Conservation (phyloP, 2,113 vertebrate species). For the Mesocricetus auratus region DNA sequence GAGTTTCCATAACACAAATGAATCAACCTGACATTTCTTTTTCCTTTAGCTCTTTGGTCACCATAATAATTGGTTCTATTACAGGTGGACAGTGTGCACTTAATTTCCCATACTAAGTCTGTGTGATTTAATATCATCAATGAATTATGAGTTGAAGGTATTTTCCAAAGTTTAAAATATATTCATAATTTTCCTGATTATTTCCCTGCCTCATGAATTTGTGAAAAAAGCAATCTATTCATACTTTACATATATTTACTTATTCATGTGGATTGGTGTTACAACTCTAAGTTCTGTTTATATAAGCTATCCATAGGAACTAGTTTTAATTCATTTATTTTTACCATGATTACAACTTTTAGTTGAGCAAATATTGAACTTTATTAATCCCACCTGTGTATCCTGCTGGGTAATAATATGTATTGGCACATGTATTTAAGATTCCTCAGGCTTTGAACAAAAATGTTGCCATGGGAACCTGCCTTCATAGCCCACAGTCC, state of each 20-base stretch:
- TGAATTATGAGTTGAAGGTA: conserved; percentile 52
- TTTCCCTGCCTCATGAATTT: conserved; percentile 31
- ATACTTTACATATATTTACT: conserved; percentile 55
- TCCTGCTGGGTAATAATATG: conserved; percentile 74
- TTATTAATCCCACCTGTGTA: conserved; percentile 76
- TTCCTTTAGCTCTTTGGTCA: conserved; percentile 63
- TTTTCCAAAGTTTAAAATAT: conserved; percentile 42
- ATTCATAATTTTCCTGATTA: conserved; percentile 23
- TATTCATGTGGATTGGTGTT: conserved; percentile 61
- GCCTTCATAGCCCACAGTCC: conserved; percentile 81
- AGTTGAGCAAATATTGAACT: conserved; percentile 78
- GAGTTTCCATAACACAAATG: conserved; percentile 51
- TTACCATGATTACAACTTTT: conserved; percentile 72
- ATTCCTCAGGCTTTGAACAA: conserved; percentile 80
- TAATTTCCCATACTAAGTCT: conserved; percentile 61
- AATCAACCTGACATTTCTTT: conserved; percentile 64
- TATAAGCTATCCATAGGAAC: conserved; percentile 73
- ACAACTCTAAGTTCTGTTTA: conserved; percentile 68
- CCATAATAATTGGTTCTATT: conserved; percentile 66
- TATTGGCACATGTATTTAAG: conserved; percentile 77
- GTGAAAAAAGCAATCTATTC: conserved; percentile 55
- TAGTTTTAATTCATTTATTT: conserved; percentile 75
- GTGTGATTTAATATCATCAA: conserved; percentile 52
- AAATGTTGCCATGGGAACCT: conserved; percentile 86
- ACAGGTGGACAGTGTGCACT: conserved; percentile 23